Percentiles rank a stretch among this genome's conserved stretches.
phyloP scores from a whole-genome alignment of 2,113 vertebrate genomes.

The Spilogale gracilis region DNA sequence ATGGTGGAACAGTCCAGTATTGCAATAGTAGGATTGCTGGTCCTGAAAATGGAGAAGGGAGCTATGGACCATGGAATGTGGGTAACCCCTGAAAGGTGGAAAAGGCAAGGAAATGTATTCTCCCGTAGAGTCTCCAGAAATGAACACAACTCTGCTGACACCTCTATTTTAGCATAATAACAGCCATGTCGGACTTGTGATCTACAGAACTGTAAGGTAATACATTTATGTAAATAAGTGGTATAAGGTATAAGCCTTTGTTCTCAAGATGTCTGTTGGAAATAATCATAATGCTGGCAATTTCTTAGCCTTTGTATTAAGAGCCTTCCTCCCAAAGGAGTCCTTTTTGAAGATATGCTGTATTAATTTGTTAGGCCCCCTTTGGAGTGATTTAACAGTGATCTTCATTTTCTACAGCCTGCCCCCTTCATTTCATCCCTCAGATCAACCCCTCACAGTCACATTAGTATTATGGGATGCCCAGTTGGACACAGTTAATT shows the following conservation, averaged over 20 bases:
- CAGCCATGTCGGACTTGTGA: neutral
- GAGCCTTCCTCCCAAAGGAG: neutral
- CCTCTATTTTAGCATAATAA: neutral
- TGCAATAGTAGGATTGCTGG: neutral
- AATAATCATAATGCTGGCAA: neutral
- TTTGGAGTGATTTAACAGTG: neutral
- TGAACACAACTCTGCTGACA: neutral
- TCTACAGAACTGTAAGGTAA: neutral
- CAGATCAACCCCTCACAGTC: neutral
- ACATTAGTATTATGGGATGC: neutral
- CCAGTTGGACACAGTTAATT: neutral
- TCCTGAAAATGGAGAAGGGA: neutral
- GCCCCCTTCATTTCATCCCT: neutral
- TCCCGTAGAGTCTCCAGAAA: neutral
- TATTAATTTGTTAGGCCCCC: neutral
- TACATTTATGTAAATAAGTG: neutral
- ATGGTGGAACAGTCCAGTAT: neutral
- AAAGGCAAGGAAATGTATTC: neutral
- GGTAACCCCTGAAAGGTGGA: neutral
- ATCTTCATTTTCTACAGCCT: neutral
- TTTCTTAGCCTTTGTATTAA: neutral
- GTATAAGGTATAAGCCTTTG: neutral
- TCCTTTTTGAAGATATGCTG: neutral
- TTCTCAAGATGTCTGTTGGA: neutral
- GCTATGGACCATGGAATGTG: neutral